These are phyloP conservation scores for Geococcyx californianus DNA, from an alignment of 2,113 vertebrate genomes.

Conservation along the genomic window DNA sequence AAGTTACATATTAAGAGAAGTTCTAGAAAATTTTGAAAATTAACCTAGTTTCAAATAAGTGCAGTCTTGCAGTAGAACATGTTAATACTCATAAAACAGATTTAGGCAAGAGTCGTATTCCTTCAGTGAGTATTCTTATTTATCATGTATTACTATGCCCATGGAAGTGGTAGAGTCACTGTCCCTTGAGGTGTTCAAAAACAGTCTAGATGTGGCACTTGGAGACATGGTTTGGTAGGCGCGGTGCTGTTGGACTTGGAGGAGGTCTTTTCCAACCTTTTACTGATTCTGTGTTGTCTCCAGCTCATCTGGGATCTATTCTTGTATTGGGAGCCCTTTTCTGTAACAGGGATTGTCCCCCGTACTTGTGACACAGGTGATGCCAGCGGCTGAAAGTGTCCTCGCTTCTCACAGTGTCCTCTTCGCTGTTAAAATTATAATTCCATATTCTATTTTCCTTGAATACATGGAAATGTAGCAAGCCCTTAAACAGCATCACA, in stretches of 20 bases:
- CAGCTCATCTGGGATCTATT: neutral
- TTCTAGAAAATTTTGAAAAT: neutral
- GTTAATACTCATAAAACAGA: neutral
- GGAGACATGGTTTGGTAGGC: too few relatives aligned
- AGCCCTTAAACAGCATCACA: neutral
- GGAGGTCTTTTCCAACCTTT: too few relatives aligned
- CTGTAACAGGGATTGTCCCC: neutral
- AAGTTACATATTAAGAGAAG: neutral
- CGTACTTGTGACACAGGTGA: rapidly evolving
- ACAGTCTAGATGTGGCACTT: too few relatives aligned
- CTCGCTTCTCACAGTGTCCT: neutral
- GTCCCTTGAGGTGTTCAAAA: too few relatives aligned
- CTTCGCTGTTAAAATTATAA: neutral
- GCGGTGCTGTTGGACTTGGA: too few relatives aligned
- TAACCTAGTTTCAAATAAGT: neutral
- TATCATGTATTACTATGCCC: neutral
- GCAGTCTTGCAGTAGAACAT: neutral
- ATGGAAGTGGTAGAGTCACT: too few relatives aligned
- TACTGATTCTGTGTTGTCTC: too few relatives aligned
- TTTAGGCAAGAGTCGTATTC: neutral
- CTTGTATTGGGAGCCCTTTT: neutral
- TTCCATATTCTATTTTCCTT: neutral
- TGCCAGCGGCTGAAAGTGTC: neutral
- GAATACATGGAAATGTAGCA: neutral
- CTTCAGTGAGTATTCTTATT: neutral